Evolutionary conservation across 2,113 vertebrate species (phyloP).

Genomic region (Pterocles burchelli): DNA sequence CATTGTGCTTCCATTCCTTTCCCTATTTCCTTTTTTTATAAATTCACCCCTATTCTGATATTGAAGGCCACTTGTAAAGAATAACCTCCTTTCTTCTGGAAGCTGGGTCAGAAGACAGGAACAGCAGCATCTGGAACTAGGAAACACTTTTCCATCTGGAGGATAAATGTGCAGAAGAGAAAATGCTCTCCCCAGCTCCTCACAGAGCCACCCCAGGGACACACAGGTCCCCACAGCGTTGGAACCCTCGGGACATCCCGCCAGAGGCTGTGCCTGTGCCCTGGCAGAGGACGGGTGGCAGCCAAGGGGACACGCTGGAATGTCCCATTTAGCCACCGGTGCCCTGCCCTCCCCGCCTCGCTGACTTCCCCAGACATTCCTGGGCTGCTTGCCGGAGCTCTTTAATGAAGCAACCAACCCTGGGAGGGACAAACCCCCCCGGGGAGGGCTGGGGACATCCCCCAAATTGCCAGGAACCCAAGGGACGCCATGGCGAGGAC

Average conservation of each 20-base stretch:
- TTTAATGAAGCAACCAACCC: not conserved
- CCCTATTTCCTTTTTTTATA: no score
- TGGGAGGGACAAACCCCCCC: not conserved
- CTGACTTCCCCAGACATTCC: conserved; percentile 15
- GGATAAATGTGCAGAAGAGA: no score
- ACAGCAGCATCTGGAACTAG: no score
- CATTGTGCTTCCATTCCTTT: no score
- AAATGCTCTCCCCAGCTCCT: not conserved
- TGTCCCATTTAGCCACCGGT: not conserved
- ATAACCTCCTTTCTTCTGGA: no score
- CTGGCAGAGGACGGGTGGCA: not conserved
- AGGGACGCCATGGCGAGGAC: not conserved
- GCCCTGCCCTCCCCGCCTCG: not conserved
- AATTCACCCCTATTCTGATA: no score
- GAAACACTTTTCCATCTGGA: no score
- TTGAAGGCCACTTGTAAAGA: no score
- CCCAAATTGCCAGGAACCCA: not conserved
- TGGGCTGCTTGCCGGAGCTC: not conserved
- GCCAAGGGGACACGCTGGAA: not conserved
- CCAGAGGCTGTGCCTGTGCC: no score
- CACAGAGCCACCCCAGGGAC: not conserved
- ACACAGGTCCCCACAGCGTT: fast-evolving
- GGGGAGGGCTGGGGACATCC: not conserved
- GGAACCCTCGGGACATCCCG: not conserved
- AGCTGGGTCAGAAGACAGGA: no score